Conservation (phyloP, 2,797 vertebrate species). For the Decapterus maruadsi region DNA sequence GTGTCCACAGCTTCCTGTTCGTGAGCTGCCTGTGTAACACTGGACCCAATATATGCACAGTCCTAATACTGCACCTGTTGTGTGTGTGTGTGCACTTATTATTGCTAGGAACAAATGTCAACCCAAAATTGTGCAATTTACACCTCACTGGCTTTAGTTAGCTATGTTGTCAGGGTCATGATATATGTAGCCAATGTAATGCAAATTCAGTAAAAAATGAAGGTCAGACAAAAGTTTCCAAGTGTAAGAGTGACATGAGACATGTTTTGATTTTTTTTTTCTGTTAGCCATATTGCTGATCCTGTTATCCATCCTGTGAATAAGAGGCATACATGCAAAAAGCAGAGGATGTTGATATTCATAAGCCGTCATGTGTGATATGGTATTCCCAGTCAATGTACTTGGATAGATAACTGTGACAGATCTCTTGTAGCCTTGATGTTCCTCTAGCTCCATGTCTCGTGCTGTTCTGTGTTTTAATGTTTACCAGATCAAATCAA, state of each 20-base stretch:
- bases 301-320: conserved; percentile 3
- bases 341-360: background rate
- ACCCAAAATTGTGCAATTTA: background rate
- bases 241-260: background rate
- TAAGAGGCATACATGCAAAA: conserved; percentile 6
- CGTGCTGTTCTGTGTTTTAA: background rate
- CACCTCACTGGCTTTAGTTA: background rate
- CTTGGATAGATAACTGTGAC: conserved; percentile 32
- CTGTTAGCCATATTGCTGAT: background rate
- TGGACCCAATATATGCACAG: conserved; percentile 33
- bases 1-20: conserved; percentile 64
- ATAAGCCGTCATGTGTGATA: background rate
- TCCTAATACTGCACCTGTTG: conserved; percentile 58
- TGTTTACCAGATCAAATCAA: conserved; percentile 43
- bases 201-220: background rate
- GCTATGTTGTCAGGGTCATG: background rate
- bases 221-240: background rate
- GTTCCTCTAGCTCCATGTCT: background rate
- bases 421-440: conserved; percentile 22
- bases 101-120: background rate
- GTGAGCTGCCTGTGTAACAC: conserved; percentile 49
- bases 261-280: background rate
- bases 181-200: background rate
- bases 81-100: background rate
- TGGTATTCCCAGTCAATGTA: conserved; percentile 10